Conservation (phyloP, 53 echinoderm and acorn worm genomes). For the Stichopus horrens region DNA sequence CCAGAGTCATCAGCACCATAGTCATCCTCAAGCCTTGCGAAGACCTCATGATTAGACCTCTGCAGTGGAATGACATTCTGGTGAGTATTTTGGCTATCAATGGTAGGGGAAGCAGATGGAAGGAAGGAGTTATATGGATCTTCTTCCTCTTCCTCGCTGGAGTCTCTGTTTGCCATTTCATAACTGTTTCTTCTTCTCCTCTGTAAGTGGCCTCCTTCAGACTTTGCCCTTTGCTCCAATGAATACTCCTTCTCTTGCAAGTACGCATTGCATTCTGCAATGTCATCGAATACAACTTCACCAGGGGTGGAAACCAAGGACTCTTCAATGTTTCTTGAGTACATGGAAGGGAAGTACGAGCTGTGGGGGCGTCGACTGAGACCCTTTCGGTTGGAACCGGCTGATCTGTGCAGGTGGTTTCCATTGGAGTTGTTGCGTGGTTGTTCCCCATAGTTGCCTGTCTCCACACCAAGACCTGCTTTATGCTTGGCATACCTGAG, state of each 20-base stretch:
- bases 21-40: conserved; percentile 37
- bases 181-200: conserved; percentile 91
- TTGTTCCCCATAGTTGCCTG: conserved; percentile 47
- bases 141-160: conserved; percentile 76
- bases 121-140: conserved; percentile 32
- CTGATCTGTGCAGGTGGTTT: conserved; percentile 60
- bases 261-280: conserved; percentile 91
- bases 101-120: conserved; percentile 9
- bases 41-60: conserved; percentile 37
- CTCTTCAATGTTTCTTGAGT: conserved; percentile 77
- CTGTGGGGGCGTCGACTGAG: conserved; percentile 51
- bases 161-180: conserved; percentile 88
- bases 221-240: conserved; percentile 22
- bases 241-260: conserved; percentile 67
- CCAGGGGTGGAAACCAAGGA: conserved; percentile 69
- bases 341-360: conserved; percentile 55
- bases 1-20: conserved; percentile 61
- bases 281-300: conserved; percentile 94
- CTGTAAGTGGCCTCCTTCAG: conserved; percentile 40
- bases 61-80: conserved; percentile 29
- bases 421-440: conserved; percentile 94
- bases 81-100: conserved; percentile 10
- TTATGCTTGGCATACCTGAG: conserved; percentile 46
- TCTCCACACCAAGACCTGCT: background rate
- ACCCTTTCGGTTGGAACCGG: background rate